These are phyloP conservation scores for Tokudaia muenninki DNA, from an alignment of 2,797 vertebrate genomes.

Conservation along the genomic window DNA sequence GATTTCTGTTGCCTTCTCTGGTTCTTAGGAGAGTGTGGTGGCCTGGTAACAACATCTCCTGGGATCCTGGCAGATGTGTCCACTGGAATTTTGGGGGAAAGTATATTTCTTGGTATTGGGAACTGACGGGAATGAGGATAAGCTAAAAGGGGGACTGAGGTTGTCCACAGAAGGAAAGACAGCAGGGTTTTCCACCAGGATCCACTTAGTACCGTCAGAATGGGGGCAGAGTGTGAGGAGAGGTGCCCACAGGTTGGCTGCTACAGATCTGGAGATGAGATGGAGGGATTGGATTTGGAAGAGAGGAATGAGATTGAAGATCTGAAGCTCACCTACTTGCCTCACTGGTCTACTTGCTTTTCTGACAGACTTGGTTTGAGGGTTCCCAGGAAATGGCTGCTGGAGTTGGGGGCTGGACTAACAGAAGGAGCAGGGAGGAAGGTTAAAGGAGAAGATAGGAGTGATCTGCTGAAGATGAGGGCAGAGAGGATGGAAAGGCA, in stretches of 20 bases:
- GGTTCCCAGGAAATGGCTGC: background rate
- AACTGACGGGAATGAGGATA: background rate
- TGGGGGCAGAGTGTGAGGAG: background rate
- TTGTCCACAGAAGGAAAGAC: background rate
- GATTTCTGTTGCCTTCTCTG: background rate
- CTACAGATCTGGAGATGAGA: background rate
- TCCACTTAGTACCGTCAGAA: background rate
- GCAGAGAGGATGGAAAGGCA: background rate
- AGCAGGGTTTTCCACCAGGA: background rate
- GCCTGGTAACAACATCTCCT: background rate
- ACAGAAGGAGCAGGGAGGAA: background rate
- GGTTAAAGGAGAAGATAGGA: background rate
- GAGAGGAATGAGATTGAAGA: background rate
- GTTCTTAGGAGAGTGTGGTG: background rate
- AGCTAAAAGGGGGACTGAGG: background rate
- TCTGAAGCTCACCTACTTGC: background rate
- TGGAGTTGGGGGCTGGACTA: background rate
- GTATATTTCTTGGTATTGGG: background rate
- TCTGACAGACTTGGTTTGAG: background rate
- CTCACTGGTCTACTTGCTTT: background rate
- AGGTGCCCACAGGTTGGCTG: background rate
- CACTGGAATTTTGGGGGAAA: background rate
- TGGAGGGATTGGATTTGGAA: no score
- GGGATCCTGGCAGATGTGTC: background rate
- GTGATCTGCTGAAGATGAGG: background rate